Percentiles rank a stretch among this genome's conserved stretches.
Evolutionary conservation across 2,888 invertebrate genomes (phyloP).

Genomic region (Patella pellucida): DNA sequence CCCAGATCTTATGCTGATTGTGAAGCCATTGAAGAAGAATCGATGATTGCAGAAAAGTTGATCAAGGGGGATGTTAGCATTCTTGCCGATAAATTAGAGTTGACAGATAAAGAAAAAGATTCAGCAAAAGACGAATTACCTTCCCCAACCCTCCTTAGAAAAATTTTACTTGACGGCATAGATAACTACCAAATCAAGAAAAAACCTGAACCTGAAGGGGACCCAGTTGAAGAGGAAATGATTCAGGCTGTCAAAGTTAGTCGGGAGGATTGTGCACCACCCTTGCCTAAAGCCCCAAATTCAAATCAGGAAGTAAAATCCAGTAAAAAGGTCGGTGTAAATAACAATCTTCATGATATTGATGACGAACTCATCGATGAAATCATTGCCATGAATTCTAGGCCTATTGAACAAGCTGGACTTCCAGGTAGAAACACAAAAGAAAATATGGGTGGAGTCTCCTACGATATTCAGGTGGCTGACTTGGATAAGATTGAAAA

Average conservation of each 20-base stretch:
- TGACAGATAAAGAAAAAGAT: slow-evolving; percentile 19
- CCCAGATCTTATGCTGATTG: slow-evolving; percentile 8
- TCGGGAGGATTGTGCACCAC: slow-evolving; percentile 28
- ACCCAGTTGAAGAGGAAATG: slow-evolving; percentile 43
- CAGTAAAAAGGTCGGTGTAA: slow-evolving; percentile 1
- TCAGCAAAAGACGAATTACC: slow-evolving; percentile 17
- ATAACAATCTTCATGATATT: slow-evolving; percentile 18
- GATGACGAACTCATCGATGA: slow-evolving; percentile 31
- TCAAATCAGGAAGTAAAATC: neutral
- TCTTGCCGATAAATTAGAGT: slow-evolving; percentile 36
- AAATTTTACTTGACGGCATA: slow-evolving; percentile 12
- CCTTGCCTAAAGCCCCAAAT: neutral
- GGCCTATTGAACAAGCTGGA: slow-evolving; percentile 31
- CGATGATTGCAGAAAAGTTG: slow-evolving; percentile 32
- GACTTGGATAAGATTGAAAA: slow-evolving; percentile 46
- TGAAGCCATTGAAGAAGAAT: slow-evolving; percentile 35
- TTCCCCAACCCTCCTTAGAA: slow-evolving; percentile 4
- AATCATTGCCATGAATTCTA: slow-evolving; percentile 39
- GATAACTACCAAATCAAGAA: neutral
- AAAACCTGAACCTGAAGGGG: slow-evolving; percentile 26
- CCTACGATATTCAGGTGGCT: slow-evolving; percentile 51
- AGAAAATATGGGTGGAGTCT: slow-evolving; percentile 42
- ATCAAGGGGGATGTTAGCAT: slow-evolving; percentile 26
- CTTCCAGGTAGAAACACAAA: slow-evolving; percentile 46
- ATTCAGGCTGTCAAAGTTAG: slow-evolving; percentile 43